Conservation (phyloP, 2,113 vertebrate species). For the Trogon surrucura region DNA sequence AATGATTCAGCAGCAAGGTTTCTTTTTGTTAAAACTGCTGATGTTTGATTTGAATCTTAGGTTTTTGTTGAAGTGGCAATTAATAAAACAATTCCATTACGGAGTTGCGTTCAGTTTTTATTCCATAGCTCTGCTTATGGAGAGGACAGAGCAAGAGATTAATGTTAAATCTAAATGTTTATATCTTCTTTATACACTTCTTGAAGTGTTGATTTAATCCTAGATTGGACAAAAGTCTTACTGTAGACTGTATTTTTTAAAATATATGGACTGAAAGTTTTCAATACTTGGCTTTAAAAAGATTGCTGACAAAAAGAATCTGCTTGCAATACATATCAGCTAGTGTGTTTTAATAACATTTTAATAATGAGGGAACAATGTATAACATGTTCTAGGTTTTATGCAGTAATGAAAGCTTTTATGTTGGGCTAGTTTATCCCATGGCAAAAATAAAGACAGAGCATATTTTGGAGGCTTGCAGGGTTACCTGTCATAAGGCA, state of each 20-base stretch:
- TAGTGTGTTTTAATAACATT: not conserved
- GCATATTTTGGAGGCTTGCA: not conserved
- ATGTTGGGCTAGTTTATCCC: not conserved
- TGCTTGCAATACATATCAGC: conserved; percentile 11
- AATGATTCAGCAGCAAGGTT: conserved; percentile 37
- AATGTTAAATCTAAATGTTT: not conserved
- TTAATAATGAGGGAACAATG: not conserved
- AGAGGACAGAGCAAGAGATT: not conserved
- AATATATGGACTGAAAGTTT: not conserved
- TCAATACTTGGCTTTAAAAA: not conserved
- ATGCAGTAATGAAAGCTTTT: not conserved
- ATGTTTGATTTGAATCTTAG: conserved; percentile 43
- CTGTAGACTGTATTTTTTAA: not conserved
- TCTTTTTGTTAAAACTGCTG: conserved; percentile 29
- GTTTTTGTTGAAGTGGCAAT: not conserved
- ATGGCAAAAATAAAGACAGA: not conserved
- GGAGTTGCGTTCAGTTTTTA: not conserved
- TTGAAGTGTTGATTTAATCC: not conserved
- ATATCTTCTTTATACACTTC: not conserved
- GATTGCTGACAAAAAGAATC: conserved; percentile 58
- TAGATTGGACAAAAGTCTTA: not conserved
- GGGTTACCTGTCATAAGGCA: not conserved
- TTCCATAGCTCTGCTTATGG: not conserved
- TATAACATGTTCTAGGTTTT: not conserved
- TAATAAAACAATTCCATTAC: not conserved